Evolutionary conservation across 2,797 vertebrate species (phyloP).

Genomic region (Pipistrellus pygmaeus): DNA sequence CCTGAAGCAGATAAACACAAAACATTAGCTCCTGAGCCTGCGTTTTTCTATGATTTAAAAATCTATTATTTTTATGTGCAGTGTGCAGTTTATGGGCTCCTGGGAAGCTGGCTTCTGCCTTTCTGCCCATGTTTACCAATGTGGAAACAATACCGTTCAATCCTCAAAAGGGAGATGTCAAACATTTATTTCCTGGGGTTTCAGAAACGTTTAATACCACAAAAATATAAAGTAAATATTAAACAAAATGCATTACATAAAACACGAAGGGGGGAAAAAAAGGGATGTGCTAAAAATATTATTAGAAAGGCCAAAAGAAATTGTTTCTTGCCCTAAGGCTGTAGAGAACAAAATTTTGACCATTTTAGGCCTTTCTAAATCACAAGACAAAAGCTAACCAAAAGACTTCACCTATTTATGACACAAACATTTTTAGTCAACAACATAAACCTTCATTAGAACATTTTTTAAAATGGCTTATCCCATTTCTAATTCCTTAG

Average conservation of each 20-base stretch:
- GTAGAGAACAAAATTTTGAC: slow-evolving; percentile 42
- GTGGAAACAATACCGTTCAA: not conserved
- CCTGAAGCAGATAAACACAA: slow-evolving; percentile 86
- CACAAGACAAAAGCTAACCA: not conserved
- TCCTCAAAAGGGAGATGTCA: not conserved
- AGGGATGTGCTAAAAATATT: not conserved
- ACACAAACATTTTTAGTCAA: slow-evolving; percentile 54
- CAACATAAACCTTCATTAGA: slow-evolving; percentile 23
- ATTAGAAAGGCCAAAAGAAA: not conserved
- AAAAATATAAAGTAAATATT: slow-evolving; percentile 37
- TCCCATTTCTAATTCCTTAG: slow-evolving; percentile 36
- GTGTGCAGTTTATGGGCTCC: not conserved
- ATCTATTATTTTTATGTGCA: not conserved
- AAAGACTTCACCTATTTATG: slow-evolving; percentile 47
- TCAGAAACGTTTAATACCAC: not conserved
- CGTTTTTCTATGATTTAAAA: not conserved
- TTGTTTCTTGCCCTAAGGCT: slow-evolving; percentile 39
- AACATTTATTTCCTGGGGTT: not conserved
- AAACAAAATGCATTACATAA: slow-evolving; percentile 43
- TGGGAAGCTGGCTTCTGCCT: not conserved
- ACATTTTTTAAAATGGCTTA: not conserved
- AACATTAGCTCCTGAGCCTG: slow-evolving; percentile 59
- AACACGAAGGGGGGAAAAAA: not conserved
- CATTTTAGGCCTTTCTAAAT: slow-evolving; percentile 44
- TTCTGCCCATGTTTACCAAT: not conserved